phyloP scores from a whole-genome alignment of 2,113 vertebrate species.

The Onychorhynchus coronatus region DNA sequence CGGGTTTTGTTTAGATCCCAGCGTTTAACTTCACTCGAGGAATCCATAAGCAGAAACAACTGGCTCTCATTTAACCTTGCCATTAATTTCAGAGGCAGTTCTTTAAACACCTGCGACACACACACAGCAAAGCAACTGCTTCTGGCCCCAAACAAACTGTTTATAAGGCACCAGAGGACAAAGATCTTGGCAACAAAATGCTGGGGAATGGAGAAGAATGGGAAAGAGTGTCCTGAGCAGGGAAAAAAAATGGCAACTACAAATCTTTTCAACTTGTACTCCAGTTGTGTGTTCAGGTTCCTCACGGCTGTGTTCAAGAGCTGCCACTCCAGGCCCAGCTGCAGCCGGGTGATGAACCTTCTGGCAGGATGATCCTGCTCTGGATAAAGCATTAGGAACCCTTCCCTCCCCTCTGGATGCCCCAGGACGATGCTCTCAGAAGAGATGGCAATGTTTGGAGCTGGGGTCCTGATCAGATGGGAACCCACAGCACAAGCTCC shows the following conservation, averaged over 20 bases:
- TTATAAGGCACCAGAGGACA: not conserved
- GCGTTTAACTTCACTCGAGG: not conserved
- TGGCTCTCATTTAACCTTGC: not conserved
- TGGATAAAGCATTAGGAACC: not conserved
- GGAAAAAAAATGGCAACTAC: not conserved
- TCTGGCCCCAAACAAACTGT: not conserved
- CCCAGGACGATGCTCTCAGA: not conserved
- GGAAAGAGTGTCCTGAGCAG: not conserved
- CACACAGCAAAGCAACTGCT: not conserved
- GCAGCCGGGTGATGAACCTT: rapidly evolving
- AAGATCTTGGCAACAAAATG: not conserved
- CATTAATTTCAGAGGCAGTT: not conserved
- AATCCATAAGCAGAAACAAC: rapidly evolving
- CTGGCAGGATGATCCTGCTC: not conserved
- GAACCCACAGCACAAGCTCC: not conserved
- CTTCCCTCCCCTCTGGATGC: not conserved
- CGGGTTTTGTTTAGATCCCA: not conserved
- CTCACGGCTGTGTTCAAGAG: not conserved
- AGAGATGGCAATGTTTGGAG: rapidly evolving
- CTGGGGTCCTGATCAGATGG: not conserved
- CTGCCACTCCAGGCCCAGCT: not conserved
- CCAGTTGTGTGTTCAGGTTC: not conserved
- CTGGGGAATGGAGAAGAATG: not conserved
- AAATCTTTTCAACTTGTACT: not conserved
- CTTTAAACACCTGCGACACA: not conserved